A percentile compares a stretch with the other conserved stretches of the same genome.
Conservation (phyloP, 2,797 vertebrate genomes). For the Clarias platycephalus region DNA sequence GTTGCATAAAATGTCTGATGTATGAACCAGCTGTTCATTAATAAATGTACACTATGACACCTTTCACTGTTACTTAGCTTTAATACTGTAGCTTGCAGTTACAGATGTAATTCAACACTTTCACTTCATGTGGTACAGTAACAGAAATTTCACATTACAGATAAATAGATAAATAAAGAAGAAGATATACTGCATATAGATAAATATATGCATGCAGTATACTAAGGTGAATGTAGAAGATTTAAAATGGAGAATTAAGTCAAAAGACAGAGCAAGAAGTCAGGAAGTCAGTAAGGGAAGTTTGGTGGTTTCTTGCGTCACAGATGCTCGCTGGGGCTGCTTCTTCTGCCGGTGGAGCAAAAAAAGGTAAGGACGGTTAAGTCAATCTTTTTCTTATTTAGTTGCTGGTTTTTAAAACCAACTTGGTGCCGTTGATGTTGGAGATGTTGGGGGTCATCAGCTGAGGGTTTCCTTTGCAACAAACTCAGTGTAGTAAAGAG, state of each 20-base stretch:
- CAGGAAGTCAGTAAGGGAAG: conserved; percentile 77
- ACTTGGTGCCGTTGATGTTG: not conserved
- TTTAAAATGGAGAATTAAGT: conserved; percentile 55
- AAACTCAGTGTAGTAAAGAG: not conserved
- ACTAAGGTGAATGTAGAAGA: not conserved
- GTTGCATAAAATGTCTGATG: not conserved
- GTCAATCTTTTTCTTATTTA: conserved; percentile 8
- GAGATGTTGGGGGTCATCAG: not conserved
- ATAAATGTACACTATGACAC: not conserved
- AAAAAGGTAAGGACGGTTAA: conserved; percentile 69
- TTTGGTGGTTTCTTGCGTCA: conserved; percentile 83
- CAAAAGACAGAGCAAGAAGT: conserved; percentile 56
- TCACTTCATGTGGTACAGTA: not conserved
- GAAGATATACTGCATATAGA: not conserved
- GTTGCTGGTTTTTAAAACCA: not conserved
- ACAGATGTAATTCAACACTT: not conserved
- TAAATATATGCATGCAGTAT: not conserved
- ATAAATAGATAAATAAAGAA: not conserved
- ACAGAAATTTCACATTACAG: not conserved
- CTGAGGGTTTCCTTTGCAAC: not conserved
- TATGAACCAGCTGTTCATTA: not conserved
- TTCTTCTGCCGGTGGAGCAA: conserved; percentile 70
- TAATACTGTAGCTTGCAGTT: not conserved
- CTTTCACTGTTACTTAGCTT: not conserved
- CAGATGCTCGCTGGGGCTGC: conserved; percentile 62